These are phyloP conservation scores for Cygnus olor DNA, from an alignment of 2,797 vertebrate genomes.

Conservation along the genomic window DNA sequence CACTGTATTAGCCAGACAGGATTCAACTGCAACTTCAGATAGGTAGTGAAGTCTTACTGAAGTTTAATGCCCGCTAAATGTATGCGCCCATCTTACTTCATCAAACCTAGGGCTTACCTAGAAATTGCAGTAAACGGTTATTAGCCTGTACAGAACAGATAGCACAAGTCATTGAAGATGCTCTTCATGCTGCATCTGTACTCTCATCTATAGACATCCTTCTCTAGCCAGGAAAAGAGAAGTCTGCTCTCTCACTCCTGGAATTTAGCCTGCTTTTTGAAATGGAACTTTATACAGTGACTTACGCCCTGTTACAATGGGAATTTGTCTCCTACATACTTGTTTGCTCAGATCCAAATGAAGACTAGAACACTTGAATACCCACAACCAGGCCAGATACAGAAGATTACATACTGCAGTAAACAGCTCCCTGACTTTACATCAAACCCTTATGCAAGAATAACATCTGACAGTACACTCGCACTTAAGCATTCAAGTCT, in stretches of 20 bases:
- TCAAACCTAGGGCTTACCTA: neutral
- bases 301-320: neutral
- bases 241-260: neutral
- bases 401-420: neutral
- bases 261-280: neutral
- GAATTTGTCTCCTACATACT: neutral
- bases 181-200: neutral
- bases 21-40: neutral
- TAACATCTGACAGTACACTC: slow-evolving; percentile 39
- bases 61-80: neutral
- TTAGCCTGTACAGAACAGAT: neutral
- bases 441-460: neutral
- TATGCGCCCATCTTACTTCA: neutral
- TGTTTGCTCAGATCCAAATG: neutral
- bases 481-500: slow-evolving; percentile 9
- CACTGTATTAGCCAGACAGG: neutral
- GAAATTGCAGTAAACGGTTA: neutral
- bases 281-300: neutral
- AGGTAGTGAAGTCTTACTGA: neutral
- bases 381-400: neutral
- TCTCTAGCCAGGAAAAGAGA: neutral
- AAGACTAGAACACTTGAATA: neutral
- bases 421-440: slow-evolving; percentile 14
- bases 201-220: neutral
- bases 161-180: neutral